A percentile compares a stretch with the other conserved stretches of the same genome.
Evolutionary conservation across 2,113 vertebrate species (phyloP).

Genomic region (Prietella phreatophila): DNA sequence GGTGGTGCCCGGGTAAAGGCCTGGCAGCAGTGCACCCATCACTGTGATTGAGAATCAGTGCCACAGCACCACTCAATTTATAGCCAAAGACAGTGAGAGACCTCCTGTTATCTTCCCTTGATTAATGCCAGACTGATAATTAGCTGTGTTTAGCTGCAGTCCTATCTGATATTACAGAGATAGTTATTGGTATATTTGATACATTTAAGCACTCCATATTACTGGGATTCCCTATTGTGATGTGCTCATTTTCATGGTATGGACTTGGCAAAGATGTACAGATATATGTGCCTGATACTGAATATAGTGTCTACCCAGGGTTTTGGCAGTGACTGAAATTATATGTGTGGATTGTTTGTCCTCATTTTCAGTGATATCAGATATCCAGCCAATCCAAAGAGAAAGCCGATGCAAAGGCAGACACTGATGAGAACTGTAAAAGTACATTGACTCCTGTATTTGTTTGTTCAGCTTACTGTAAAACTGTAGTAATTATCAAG

Average conservation of each 20-base stretch:
- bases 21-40: constrained; percentile 43
- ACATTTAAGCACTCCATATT: constrained; percentile 10
- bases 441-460: background rate
- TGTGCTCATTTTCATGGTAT: constrained; percentile 10
- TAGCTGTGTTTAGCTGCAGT: constrained; percentile 42
- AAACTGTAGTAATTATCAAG: background rate
- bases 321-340: constrained; percentile 73
- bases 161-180: constrained; percentile 43
- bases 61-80: constrained; percentile 36
- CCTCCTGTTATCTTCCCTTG: constrained; percentile 35
- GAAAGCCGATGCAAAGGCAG: background rate
- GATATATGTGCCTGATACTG: background rate
- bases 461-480: background rate
- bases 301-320: constrained; percentile 49
- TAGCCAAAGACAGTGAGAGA: constrained; percentile 24
- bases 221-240: constrained; percentile 30
- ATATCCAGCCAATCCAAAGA: constrained; percentile 34
- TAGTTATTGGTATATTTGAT: constrained; percentile 25
- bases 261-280: constrained; percentile 7
- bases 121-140: constrained; percentile 49
- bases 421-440: background rate
- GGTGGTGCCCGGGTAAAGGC: constrained; percentile 43
- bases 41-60: constrained; percentile 41
- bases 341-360: constrained; percentile 77
- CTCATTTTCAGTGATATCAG: constrained; percentile 78